Evolutionary conservation across 2,888 invertebrate genomes (phyloP).

Genomic region (Agriopis aurantiaria): DNA sequence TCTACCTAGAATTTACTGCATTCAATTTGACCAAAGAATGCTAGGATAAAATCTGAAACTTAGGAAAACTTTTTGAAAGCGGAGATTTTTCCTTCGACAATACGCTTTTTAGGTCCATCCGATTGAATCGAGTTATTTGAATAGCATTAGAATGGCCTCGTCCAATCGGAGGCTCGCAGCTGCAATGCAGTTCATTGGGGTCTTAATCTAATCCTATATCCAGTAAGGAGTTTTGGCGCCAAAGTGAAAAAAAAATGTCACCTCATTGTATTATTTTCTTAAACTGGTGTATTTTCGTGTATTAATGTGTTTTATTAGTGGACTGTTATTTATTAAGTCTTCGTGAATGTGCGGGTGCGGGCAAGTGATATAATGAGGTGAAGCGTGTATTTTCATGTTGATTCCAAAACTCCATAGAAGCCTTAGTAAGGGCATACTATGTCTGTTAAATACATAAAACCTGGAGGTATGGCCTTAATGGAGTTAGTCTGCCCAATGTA

Average conservation of each 20-base stretch:
- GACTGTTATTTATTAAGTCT: too few species aligned
- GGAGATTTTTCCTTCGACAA: not conserved
- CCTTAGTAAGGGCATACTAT: not conserved
- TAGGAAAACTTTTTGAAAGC: not conserved
- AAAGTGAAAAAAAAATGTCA: not conserved
- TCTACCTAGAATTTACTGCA: too few species aligned
- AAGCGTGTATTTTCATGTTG: too few species aligned
- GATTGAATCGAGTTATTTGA: slow-evolving; percentile 38
- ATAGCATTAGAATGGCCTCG: slow-evolving; percentile 41
- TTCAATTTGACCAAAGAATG: too few species aligned
- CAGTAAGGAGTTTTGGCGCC: slow-evolving; percentile 50
- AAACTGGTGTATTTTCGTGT: too few species aligned
- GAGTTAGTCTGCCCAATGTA: too few species aligned
- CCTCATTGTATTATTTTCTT: too few species aligned
- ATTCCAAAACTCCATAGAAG: too few species aligned
- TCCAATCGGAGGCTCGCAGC: slow-evolving; percentile 50
- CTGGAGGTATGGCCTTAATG: too few species aligned
- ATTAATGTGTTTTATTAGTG: too few species aligned
- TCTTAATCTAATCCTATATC: slow-evolving; percentile 61
- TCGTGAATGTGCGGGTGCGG: too few species aligned
- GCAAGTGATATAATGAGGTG: too few species aligned
- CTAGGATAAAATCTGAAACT: not conserved
- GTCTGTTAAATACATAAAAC: not conserved
- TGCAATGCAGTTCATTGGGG: slow-evolving; percentile 54
- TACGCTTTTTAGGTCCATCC: slow-evolving; percentile 11